Base-by-base conservation (phyloP, 2,797 vertebrate genomes). In the Rousettus madagascariensis region DNA sequence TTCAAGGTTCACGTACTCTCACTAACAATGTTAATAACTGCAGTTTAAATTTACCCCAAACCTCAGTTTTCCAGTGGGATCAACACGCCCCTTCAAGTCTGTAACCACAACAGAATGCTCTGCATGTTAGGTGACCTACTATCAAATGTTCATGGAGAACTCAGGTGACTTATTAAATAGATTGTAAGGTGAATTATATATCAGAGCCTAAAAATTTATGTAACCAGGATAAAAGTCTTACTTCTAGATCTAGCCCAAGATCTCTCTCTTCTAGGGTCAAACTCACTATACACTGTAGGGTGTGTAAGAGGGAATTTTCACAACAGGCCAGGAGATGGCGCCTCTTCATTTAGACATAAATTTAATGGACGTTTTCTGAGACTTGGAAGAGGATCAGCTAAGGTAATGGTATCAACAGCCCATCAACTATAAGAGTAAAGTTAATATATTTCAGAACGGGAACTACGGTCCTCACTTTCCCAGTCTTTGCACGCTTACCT, bases 171-270 rank as follows among this genome's bases (percentile, higher is more conserved):
- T 19, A 80, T 3, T 75, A 49, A 77, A 61, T 55, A 28, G 13
- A 66, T 0, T 72, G 16, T 49, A 68, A 69, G 26, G 3, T 43
- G 69, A 94, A 85, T 55, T 92, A 93, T 7, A 36, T 33, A 75
- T 16, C 78, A 86, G 20, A 90, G 63, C 28, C 83, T 79, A 77
- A 86, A 66, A 96, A 89, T 53, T 83, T 65, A 75, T 22, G 28
- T 15, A 71, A 46, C 22, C 26, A 85, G 71, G 63, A 91, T 75
- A 16, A 86, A 87, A 83, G 38, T 68, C 51, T 89, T 75, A 68
- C 36, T 90, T 96, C 51, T 22, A 93, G 65, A 91, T 87, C 26
- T 57, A 82, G 63, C 59, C 41, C 59, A 97, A 95, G 36, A 91
- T 91, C 49, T 83, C 74, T 77, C n/a, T 89, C 20, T 17, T 90